phyloP scores from a whole-genome alignment of 2,113 vertebrate genomes.

The Tupaia chinensis region DNA sequence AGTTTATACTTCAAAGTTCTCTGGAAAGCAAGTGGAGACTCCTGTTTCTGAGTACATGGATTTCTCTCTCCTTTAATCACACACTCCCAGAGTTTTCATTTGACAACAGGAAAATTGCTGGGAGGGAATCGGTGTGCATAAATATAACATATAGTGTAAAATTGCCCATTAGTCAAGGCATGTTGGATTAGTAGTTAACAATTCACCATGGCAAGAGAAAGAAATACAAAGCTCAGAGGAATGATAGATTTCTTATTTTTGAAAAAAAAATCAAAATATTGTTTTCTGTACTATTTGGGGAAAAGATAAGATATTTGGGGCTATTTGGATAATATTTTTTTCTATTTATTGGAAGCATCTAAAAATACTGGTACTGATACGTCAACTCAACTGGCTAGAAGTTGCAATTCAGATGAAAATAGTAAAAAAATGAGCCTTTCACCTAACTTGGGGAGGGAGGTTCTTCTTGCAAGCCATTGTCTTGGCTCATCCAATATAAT shows the following conservation, averaged over 20 bases:
- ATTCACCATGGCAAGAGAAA: neutral
- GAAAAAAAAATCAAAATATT: neutral
- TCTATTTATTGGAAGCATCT: constrained; percentile 12
- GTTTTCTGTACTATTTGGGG: neutral
- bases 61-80: neutral
- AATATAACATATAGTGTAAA: constrained; percentile 33
- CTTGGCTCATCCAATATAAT: constrained; percentile 32
- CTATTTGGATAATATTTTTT: neutral
- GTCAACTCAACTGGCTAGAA: constrained; percentile 8
- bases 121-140: constrained; percentile 13
- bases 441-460: neutral
- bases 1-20: constrained; percentile 41
- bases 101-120: neutral
- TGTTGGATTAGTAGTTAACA: constrained; percentile 17
- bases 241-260: neutral
- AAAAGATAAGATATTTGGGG: neutral
- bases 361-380: neutral
- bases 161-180: constrained; percentile 34
- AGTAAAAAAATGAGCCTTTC: neutral
- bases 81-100: neutral
- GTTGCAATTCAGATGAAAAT: neutral
- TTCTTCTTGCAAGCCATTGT: neutral
- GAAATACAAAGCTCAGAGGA: neutral
- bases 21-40: constrained; percentile 24
- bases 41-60: neutral